Evolutionary conservation across 2,797 vertebrate species (phyloP), one percentile per base, ranked within the genome.

Genomic region (Sebastes itinus): DNA sequence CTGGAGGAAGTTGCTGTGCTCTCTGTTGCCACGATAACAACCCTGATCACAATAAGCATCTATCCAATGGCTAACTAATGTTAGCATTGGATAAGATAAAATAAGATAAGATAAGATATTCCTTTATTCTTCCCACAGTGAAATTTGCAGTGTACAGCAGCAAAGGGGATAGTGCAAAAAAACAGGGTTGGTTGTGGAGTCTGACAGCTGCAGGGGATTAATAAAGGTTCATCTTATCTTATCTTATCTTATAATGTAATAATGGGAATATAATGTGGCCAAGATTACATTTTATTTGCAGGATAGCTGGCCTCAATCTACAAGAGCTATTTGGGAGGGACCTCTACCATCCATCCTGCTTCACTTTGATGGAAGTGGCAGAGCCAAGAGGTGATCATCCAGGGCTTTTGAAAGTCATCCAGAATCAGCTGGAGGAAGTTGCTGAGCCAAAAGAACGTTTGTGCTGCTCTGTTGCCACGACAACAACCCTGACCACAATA

Each of bases 11-110:
- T n/a, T 77, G 38, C 59, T 8, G 18, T 25, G 11, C 42, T 62
- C 58, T 20, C 38, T 76, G 88, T 88, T 89, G 73, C 81, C 85
- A 88, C 2, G 68, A 77, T 8, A 30, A 30, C 84, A 88, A 89
- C 83, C 22, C 7, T 56, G 20, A 79, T 61, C 52, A 81, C 78
- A 65, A 58, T 73, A 33, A 80, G 38, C 61, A 38, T 46, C 27
- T 42, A 59, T 20, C 65, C 73, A 73, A 80, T 71, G 33, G n/a
- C 16, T 70, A 22, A 30, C 14, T 59, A 62, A 75, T 33, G 2
- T 38, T 61, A 78, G 46, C 42, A 52, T 1, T 11, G 22, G 6
- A 25, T 1, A 32, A 32, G 30, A 32, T 32, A 32, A 30, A 1
- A 28, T 28, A 28, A 28, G 28, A 28, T 28, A 28, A 28, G 30